Evolutionary conservation across 2,888 invertebrate genomes (phyloP), one percentile per base, ranked within the genome.

Genomic region (Isoperla grammatica): DNA sequence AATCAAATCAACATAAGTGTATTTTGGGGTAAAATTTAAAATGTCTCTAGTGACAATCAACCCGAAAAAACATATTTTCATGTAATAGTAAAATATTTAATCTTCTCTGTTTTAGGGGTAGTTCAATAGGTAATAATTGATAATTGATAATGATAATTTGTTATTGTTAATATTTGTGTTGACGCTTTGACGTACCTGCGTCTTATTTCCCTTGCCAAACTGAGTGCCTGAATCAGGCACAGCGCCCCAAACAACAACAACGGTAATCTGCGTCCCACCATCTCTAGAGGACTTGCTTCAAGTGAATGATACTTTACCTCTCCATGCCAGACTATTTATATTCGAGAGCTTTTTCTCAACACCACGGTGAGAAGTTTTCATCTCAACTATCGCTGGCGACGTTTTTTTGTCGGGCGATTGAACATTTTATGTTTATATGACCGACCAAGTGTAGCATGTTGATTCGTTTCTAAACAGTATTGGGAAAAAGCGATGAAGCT

Each of bases 161-260:
- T n/a, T n/a, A n/a, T n/a, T n/a, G n/a, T n/a, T n/a, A n/a, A n/a
- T n/a, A n/a, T n/a, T n/a, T n/a, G n/a, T n/a, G n/a, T n/a, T n/a
- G 54, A 35, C 5, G 42, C 37, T 9, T 40, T 23, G n/a, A 58
- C 54, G 13, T 60, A 43, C 15, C 55, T 45, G 29, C 48, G 13
- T 8, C 54, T 20, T 39, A 62, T 56, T 37, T 62, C 62, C 46
- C 62, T 39, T 8, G 62, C 62, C 8, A 29, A 20, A 29, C 53
- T 56, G 12, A 53, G 9, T 3, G 45, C 43, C 23, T 53, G 58
- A 13, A 59, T 39, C 35, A 59, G 17, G 42, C 56, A 59, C 22
- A 59, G 15, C 2, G 59, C 46, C 11, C 49, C 60, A 13, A 53
- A 19, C 11, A 59, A 19, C 11, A 59, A 20, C 9, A 53, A 19